Evolutionary conservation across 2,797 vertebrate species (phyloP), one percentile per base, ranked within the genome.

Genomic region (Vultur gryphus): DNA sequence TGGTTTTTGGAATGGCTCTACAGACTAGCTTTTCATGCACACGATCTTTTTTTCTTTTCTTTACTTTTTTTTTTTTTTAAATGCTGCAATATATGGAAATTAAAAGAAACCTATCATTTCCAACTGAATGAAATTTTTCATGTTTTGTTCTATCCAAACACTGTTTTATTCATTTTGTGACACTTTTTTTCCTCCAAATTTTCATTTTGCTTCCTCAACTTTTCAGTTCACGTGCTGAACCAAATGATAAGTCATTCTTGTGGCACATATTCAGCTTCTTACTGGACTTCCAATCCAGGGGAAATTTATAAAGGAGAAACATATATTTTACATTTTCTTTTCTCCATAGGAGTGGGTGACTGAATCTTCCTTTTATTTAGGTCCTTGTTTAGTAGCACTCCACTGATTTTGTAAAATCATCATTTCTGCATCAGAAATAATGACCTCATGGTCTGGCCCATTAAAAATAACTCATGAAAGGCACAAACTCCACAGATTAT

Each of bases 391-490:
- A 87, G 73, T 18, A 90, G 3, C 29, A 87, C 21, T 73, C 39
- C 41, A 49, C 12, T 33, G 29, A 78, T 81, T 87, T 57, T 72
- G 8, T 64, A 59, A 84, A 83, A 75, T 79, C 25, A 66, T 62
- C 9, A 77, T 71, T 77, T 71, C 20, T 87, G 14, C 52, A 54
- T 77, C 67, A 87, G 59, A 94, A 93, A 76, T 84, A 81, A 93
- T 89, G 52, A 83, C 52, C 39, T 94, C 52, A 81, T 75, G 51
- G 17, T 88, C 54, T 95, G 61, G 25, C 13, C 49, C 58, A 69
- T 93, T 93, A 88, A 94, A 94, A 95, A 79, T 72, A 62, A 23
- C 41, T 82, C 57, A 57, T 24, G 66, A 80, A 95, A 69, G 25
- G 16, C 46, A 94, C 11, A 93, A 92, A 26, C 21, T 6, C 11